Percentiles rank a stretch among this genome's conserved stretches.
These are phyloP conservation scores for Crematogaster levior DNA, from an alignment of 2,888 invertebrate species.

Conservation along the genomic window DNA sequence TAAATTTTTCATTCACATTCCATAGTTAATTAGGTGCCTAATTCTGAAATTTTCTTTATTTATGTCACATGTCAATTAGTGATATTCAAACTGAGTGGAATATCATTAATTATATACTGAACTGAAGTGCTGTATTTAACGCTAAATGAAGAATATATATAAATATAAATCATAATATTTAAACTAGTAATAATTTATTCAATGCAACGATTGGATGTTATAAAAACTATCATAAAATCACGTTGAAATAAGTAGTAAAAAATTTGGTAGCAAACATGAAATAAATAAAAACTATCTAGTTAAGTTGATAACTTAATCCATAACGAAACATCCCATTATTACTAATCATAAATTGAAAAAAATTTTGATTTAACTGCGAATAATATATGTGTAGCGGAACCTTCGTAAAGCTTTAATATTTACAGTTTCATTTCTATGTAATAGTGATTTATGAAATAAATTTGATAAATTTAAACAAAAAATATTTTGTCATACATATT, in stretches of 20 bases:
- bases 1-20: neutral
- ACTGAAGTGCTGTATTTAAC: neutral
- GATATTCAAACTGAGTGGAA: conserved; percentile 3
- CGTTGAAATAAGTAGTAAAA: neutral
- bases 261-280: neutral
- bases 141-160: neutral
- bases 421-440: neutral
- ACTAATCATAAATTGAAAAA: neutral
- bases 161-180: neutral
- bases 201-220: neutral
- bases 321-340: neutral
- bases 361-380: neutral
- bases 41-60: conserved; percentile 3
- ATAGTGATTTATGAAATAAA: neutral
- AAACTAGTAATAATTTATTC: neutral
- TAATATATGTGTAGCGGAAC: neutral
- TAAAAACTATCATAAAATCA: neutral
- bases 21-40: neutral
- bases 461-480: neutral
- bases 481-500: neutral
- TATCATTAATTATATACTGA: neutral
- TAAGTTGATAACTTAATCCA: neutral
- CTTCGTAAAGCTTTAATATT: neutral
- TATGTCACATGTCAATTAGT: neutral
- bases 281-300: neutral